Evolutionary conservation across 2,113 vertebrate genomes (phyloP).

Genomic region (Ochotona princeps): DNA sequence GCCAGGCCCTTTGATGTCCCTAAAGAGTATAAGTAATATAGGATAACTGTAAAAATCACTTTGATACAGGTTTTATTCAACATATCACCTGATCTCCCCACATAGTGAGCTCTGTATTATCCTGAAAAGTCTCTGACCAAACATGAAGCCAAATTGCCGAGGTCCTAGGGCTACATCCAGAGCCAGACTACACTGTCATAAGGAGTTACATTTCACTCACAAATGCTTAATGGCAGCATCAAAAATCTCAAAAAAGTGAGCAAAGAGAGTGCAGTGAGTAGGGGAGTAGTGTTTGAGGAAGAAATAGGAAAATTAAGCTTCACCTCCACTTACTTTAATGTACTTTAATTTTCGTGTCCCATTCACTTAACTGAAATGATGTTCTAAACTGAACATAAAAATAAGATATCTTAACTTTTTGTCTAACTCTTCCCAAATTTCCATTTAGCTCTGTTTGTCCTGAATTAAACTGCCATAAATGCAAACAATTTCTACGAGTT

Average conservation of each 20-base stretch:
- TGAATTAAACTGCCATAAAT: slow-evolving; percentile 53
- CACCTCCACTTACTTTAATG: not conserved
- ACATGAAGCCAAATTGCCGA: not conserved
- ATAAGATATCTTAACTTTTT: slow-evolving; percentile 22
- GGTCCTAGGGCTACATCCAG: not conserved
- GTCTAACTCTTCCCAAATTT: slow-evolving; percentile 32
- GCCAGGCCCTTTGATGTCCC: not conserved
- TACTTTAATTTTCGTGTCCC: slow-evolving; percentile 29
- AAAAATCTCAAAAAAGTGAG: slow-evolving; percentile 6
- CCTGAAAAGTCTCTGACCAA: not conserved
- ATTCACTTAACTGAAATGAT: slow-evolving; percentile 12
- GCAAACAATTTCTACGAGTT: slow-evolving; percentile 38
- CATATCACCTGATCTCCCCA: not conserved
- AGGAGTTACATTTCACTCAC: slow-evolving; percentile 22
- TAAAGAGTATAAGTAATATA: not conserved
- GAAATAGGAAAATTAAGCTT: not conserved
- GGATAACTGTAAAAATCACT: not conserved
- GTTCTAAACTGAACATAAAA: not conserved
- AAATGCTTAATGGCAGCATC: not conserved
- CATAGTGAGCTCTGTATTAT: not conserved
- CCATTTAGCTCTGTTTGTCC: slow-evolving; percentile 58
- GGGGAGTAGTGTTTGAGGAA: no score
- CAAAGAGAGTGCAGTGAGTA: not conserved
- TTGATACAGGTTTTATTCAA: not conserved
- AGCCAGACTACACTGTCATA: not conserved